These are phyloP conservation scores for Caligus rogercresseyi DNA, from an alignment of 1,140 invertebrate genomes.

Conservation along the genomic window DNA sequence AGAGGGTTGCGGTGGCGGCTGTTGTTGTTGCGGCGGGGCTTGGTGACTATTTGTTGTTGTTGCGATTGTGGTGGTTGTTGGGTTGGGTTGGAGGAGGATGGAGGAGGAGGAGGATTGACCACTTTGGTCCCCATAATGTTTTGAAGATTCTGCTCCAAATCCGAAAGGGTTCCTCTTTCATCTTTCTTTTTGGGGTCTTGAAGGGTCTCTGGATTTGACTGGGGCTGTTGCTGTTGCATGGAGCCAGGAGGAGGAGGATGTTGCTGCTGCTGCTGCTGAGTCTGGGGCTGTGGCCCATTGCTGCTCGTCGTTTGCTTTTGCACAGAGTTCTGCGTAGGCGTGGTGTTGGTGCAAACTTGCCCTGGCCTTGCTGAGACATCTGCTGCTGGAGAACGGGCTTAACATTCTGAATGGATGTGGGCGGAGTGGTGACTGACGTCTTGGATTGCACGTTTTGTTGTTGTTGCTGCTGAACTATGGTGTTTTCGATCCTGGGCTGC, in stretches of 20 bases:
- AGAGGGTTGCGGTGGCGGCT: background rate
- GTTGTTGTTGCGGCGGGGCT: background rate
- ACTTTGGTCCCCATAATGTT: constrained; percentile 11
- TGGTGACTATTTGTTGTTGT: too few relatives aligned
- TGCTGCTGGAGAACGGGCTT: background rate
- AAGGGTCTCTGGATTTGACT: constrained; percentile 4
- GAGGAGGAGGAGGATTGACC: background rate
- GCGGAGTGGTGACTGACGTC: background rate
- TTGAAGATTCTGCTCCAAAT: constrained; percentile 15
- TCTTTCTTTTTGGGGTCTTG: constrained; percentile 5
- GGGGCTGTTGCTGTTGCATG: too few relatives aligned
- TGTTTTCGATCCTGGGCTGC: background rate
- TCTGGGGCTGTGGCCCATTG: background rate
- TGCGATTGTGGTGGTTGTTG: too few relatives aligned
- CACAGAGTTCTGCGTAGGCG: background rate
- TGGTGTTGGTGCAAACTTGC: background rate
- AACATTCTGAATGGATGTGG: background rate
- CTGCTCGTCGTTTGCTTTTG: too few relatives aligned
- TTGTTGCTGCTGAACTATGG: too few relatives aligned
- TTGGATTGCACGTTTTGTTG: background rate
- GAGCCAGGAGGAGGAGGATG: background rate
- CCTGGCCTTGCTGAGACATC: background rate
- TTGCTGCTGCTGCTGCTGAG: background rate
- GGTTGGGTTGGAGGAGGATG: too few relatives aligned
- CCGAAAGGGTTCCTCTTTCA: constrained; percentile 1